These are phyloP conservation scores for Albula glossodonta DNA, from an alignment of 2,113 vertebrate genomes.

Conservation along the genomic window DNA sequence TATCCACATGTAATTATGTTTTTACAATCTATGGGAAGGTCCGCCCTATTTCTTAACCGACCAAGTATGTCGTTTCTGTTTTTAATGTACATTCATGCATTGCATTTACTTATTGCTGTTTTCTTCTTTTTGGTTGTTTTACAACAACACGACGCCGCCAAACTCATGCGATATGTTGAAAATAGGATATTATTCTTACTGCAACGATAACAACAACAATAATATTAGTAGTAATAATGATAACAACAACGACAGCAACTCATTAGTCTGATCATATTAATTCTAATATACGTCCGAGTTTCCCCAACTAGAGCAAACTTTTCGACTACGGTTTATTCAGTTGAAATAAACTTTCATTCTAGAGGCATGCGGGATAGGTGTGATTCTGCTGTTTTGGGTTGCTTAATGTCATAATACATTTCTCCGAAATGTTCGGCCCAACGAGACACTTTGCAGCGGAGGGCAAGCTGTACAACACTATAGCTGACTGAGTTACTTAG, in stretches of 20 bases:
- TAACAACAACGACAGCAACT: background rate
- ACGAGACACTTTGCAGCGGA: background rate
- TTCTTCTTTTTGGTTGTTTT: background rate
- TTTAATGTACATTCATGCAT: background rate
- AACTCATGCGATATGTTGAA: background rate
- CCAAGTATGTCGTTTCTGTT: background rate
- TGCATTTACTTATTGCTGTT: background rate
- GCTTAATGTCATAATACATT: too few species aligned
- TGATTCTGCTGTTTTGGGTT: too few species aligned
- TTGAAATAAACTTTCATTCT: too few species aligned
- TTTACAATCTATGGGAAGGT: background rate
- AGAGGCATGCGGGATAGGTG: too few species aligned
- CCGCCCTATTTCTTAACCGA: background rate
- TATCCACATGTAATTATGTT: background rate
- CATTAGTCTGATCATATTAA: conserved; percentile 8
- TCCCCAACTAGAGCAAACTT: too few species aligned
- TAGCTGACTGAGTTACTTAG: background rate
- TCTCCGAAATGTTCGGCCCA: too few species aligned
- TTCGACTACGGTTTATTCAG: too few species aligned
- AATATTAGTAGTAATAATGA: background rate
- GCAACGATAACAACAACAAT: background rate
- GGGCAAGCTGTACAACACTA: background rate
- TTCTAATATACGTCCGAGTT: background rate
- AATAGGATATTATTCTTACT: background rate
- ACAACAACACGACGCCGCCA: background rate